Evolutionary conservation across 2,113 vertebrate species (phyloP).

Genomic region (Sclerurus mexicanus): DNA sequence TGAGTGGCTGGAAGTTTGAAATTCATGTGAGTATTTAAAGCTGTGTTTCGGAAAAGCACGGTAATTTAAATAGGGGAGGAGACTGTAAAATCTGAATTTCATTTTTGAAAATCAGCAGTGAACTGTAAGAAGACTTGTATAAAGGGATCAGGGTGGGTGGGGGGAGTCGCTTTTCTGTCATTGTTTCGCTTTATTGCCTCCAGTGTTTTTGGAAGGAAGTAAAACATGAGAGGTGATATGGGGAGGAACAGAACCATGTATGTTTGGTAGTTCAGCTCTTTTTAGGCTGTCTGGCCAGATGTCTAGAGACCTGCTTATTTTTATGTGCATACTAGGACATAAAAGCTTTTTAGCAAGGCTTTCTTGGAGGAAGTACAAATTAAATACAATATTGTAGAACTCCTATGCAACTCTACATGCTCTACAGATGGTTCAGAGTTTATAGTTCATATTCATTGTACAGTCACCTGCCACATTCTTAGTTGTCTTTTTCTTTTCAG

Average conservation of each 20-base stretch:
- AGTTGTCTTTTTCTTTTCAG: constrained; percentile 66
- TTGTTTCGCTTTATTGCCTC: not conserved
- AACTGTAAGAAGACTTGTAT: not conserved
- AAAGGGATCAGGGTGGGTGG: not conserved
- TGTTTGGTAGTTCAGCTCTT: not conserved
- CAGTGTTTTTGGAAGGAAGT: not conserved
- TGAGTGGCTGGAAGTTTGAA: constrained; percentile 99
- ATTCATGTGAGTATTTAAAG: constrained; percentile 90
- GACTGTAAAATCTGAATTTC: not conserved
- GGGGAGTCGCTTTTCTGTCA: not conserved
- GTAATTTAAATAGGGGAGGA: not conserved
- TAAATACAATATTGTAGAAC: not conserved
- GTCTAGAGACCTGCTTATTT: not conserved
- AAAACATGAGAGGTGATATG: not conserved
- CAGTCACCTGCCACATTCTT: not conserved
- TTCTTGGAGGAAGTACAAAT: not conserved
- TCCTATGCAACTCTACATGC: not conserved
- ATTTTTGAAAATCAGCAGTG: not conserved
- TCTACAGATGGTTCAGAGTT: not conserved
- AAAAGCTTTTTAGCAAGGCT: not conserved
- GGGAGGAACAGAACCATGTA: not conserved
- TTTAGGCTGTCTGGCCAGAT: not conserved
- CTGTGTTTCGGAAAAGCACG: not conserved
- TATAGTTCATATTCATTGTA: not conserved
- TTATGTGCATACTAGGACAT: not conserved